These are phyloP conservation scores for Puma concolor DNA, from an alignment of 2,113 vertebrate species.

Conservation along the genomic window DNA sequence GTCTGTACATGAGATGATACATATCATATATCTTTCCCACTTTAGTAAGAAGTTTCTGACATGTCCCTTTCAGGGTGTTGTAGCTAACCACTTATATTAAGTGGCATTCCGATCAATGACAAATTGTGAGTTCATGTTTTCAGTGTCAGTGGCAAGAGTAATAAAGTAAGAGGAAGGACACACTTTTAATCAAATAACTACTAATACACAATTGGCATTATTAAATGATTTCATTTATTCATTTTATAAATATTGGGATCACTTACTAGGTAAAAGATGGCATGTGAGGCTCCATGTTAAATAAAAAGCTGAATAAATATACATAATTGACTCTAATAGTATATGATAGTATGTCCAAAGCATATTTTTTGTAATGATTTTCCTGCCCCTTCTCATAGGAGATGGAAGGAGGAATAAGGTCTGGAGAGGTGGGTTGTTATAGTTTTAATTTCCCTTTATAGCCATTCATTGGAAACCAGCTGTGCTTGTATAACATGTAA, in stretches of 20 bases:
- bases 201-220: background rate
- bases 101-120: background rate
- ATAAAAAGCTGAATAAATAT: background rate
- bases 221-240: conserved; percentile 36
- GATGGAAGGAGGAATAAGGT: background rate
- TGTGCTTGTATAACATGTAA: background rate
- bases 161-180: conserved; percentile 6
- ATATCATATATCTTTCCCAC: background rate
- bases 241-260: background rate
- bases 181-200: conserved; percentile 25
- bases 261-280: conserved; percentile 19
- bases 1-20: background rate
- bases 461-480: background rate
- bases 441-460: conserved; percentile 25
- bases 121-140: background rate
- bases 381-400: background rate
- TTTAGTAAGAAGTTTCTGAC: background rate
- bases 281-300: background rate
- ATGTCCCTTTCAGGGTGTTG: background rate
- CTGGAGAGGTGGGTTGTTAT: background rate
- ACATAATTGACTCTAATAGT: background rate
- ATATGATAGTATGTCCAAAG: background rate
- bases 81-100: background rate
- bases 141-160: background rate
- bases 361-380: background rate